Evolutionary conservation across 2,113 vertebrate genomes (phyloP), one percentile per base, ranked within the genome.

Genomic region (Columba janthina): DNA sequence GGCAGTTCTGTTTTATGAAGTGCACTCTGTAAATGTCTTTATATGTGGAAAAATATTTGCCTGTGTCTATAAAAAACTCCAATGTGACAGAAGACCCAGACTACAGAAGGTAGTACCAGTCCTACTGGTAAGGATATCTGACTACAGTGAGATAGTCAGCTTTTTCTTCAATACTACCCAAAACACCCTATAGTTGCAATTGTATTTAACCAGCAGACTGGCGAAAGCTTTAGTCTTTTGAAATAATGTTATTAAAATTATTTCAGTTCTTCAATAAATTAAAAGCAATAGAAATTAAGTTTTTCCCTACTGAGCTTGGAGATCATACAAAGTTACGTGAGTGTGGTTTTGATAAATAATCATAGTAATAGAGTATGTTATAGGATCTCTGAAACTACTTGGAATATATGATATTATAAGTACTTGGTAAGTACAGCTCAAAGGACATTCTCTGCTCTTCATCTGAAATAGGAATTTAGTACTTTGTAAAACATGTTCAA

Each of bases 401-500:
- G 21, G 78, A 94, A 95, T 17, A 53, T 36, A 69, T 61, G 28
- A 93, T 88, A 95, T 48, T 88, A 65, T 57, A 94, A 97, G 83
- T 93, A 86, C 69, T 94, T 82, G 72, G 89, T 70, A 95, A 76
- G 91, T 84, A 86, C 53, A 92, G 83, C 87, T 96, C 91, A 93
- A 95, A 96, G 92, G 67, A 56, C 26, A 44, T 64, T 90, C 89
- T 77, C 82, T 60, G 69, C 77, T 96, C 85, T 31, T 57, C 76
- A 91, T 94, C 85, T 85, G 93, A 97, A 98, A 98, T 94, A 96
- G 69, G 74, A 97, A 94, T 96, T 97, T 98, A 97, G 93, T 94
- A 96, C 97, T 98, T 97, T 94, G 94, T 95, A 98, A 98, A 98
- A 97, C 96, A 98, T 48, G 57, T 85, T 97, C 97, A 97, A 97